Percentiles rank a stretch among this genome's conserved stretches.
These are phyloP conservation scores for Bucorvus abyssinicus DNA, from an alignment of 2,797 vertebrate genomes.

Conservation along the genomic window DNA sequence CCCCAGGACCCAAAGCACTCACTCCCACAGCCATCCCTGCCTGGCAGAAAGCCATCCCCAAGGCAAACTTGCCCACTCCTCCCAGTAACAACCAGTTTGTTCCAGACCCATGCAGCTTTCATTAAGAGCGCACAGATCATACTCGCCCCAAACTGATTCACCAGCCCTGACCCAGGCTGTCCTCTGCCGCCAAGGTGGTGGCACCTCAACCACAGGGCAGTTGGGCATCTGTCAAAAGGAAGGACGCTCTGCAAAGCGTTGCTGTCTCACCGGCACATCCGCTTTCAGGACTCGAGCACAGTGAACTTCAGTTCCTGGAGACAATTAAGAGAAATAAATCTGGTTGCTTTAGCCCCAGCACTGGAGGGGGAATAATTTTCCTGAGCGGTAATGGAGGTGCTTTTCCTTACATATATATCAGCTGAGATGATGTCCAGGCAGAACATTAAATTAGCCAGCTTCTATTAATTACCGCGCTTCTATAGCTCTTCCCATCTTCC, in stretches of 20 bases:
- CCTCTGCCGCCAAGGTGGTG: background rate
- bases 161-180: background rate
- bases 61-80: background rate
- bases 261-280: background rate
- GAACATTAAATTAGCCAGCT: constrained; percentile 43
- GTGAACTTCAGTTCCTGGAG: background rate
- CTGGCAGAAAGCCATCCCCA: background rate
- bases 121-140: background rate
- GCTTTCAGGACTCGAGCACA: background rate
- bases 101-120: background rate
- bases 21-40: background rate
- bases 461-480: constrained; percentile 60
- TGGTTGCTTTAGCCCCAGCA: background rate
- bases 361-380: background rate
- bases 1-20: background rate
- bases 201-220: background rate
- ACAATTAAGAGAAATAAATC: constrained; percentile 55
- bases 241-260: background rate
- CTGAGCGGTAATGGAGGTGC: constrained; percentile 5
- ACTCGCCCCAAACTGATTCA: accelerated
- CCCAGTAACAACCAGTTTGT: background rate
- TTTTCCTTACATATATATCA: constrained; percentile 53
- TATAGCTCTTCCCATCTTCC: constrained; percentile 44
- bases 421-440: constrained; percentile 28
- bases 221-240: background rate